Percentiles rank a stretch among this genome's conserved stretches.
Conservation (phyloP, 2,888 invertebrate genomes). For the Diaphora mendica region DNA sequence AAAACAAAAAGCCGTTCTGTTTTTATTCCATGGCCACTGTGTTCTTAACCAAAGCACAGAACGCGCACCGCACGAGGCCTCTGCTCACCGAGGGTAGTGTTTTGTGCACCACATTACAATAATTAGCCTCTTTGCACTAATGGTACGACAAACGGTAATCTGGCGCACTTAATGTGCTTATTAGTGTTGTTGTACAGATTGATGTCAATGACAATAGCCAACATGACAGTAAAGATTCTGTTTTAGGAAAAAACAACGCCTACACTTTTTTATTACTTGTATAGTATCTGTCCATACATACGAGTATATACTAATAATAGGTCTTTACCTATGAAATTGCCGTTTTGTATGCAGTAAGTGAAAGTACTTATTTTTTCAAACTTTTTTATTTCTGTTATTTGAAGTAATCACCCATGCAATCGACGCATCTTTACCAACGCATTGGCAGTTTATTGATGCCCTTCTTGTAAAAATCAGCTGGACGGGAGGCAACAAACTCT, state of each 20-base stretch:
- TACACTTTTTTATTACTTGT: too few relatives aligned
- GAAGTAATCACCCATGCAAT: too few relatives aligned
- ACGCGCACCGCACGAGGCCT: constrained; percentile 62
- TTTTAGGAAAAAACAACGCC: not conserved
- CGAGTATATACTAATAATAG: too few relatives aligned
- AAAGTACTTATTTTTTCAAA: too few relatives aligned
- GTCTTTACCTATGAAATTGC: too few relatives aligned
- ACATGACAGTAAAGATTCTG: not conserved
- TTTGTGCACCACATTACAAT: constrained; percentile 65
- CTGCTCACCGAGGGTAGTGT: constrained; percentile 60
- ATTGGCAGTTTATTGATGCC: too few relatives aligned
- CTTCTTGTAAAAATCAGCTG: too few relatives aligned
- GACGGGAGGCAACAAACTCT: too few relatives aligned
- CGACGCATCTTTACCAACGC: too few relatives aligned
- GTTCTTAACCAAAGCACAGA: constrained; percentile 68
- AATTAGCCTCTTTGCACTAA: constrained; percentile 78
- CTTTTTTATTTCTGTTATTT: too few relatives aligned
- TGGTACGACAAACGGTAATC: constrained; percentile 62
- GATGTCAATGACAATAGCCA: not conserved
- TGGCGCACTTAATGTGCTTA: constrained; percentile 60
- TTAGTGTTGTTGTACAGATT: constrained; percentile 57
- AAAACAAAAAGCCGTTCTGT: constrained; percentile 9
- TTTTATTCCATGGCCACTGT: constrained; percentile 34
- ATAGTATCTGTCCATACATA: too few relatives aligned
- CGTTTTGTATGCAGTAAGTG: too few relatives aligned